Evolutionary conservation across 2,113 vertebrate species (phyloP).

Genomic region (Cyanoramphus novaezelandiae): DNA sequence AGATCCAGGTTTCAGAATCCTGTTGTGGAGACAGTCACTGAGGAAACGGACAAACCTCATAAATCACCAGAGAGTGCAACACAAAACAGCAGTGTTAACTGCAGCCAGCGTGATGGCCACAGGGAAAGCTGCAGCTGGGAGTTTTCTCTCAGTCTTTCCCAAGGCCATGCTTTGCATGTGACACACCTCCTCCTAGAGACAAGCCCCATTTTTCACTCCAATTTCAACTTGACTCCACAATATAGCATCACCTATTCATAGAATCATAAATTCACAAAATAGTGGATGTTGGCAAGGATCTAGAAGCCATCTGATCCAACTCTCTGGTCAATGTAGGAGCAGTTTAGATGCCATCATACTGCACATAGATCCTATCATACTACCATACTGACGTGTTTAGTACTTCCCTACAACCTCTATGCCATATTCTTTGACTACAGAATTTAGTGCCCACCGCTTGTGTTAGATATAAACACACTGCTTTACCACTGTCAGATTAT

Average conservation of each 20-base stretch:
- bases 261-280: neutral
- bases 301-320: neutral
- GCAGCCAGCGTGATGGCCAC: neutral
- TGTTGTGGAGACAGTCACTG: conserved; percentile 7
- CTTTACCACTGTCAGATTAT: neutral
- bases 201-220: neutral
- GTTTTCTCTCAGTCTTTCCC: neutral
- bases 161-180: neutral
- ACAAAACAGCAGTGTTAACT: neutral
- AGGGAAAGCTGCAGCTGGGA: neutral
- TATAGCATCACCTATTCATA: neutral
- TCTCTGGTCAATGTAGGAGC: neutral
- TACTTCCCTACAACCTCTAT: neutral
- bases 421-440: neutral
- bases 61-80: neutral
- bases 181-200: neutral
- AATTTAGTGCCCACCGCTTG: rapidly evolving
- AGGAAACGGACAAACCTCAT: neutral
- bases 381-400: neutral
- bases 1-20: conserved; percentile 9
- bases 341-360: neutral
- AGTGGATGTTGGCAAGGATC: neutral
- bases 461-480: neutral
- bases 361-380: neutral
- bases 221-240: neutral